Conservation (phyloP, 2,888 invertebrate species). For the Machimus atricapillus region DNA sequence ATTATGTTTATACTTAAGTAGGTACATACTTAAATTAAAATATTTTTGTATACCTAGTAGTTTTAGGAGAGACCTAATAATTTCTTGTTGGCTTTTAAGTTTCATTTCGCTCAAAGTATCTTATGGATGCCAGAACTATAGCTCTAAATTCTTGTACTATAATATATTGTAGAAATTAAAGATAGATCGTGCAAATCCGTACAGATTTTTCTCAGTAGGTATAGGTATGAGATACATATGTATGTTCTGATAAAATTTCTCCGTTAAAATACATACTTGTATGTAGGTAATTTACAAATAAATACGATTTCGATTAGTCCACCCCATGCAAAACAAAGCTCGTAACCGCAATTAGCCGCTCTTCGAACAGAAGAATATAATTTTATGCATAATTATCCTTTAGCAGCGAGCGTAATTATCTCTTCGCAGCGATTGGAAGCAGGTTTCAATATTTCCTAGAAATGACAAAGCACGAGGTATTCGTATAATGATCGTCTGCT, state of each 20-base stretch:
- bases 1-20: no score
- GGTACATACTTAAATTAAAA: no score
- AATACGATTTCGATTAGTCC: not conserved
- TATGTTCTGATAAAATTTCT: not conserved
- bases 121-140: no score
- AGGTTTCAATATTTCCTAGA: constrained; percentile 33
- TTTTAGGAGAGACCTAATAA: no score
- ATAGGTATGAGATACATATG: no score
- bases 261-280: not conserved
- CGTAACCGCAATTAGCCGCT: not conserved
- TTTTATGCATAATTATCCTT: constrained; percentile 34
- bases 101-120: no score
- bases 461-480: constrained; percentile 20
- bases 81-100: no score
- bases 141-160: no score
- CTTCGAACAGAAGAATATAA: constrained; percentile 10
- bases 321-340: not conserved
- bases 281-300: not conserved
- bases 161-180: no score
- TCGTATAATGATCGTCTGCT: constrained; percentile 20
- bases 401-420: constrained; percentile 3
- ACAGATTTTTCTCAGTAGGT: no score
- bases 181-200: no score
- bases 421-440: not conserved
- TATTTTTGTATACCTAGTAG: no score